Evolutionary conservation across 2,113 vertebrate genomes (phyloP).

Genomic region (Callaeas wilsoni): DNA sequence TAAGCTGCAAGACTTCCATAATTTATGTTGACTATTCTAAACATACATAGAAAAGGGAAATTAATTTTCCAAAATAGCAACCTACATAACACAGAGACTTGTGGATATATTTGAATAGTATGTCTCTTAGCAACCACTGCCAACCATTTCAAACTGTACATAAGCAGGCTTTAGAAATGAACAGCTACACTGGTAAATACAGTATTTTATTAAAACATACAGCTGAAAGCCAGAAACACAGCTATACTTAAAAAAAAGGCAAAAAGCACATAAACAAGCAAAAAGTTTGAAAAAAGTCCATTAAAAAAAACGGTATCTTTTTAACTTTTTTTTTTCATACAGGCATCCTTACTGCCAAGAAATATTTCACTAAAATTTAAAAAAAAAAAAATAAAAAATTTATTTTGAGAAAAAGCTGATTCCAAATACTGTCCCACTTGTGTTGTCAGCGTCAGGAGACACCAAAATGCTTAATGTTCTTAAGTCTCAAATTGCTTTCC

Average conservation of each 20-base stretch:
- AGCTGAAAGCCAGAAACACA: background rate
- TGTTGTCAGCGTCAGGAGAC: background rate
- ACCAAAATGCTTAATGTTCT: background rate
- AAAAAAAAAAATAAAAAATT: background rate
- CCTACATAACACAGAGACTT: constrained; percentile 60
- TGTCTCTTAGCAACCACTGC: constrained; percentile 75
- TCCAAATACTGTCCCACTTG: background rate
- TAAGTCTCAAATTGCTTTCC: background rate
- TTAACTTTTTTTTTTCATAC: background rate
- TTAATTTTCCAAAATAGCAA: constrained; percentile 65
- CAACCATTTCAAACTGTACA: constrained; percentile 54
- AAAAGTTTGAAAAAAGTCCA: background rate
- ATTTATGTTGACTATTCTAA: constrained; percentile 59
- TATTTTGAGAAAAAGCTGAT: background rate
- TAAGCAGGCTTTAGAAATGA: constrained; percentile 46
- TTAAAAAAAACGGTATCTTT: background rate
- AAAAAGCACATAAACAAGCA: background rate
- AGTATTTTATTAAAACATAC: constrained; percentile 12
- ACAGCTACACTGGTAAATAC: constrained; percentile 14
- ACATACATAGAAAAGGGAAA: constrained; percentile 56
- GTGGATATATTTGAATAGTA: constrained; percentile 57
- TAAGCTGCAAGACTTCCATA: constrained; percentile 31
- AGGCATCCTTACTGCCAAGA: background rate
- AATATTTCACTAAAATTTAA: background rate
- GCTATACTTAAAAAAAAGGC: background rate